phyloP scores from a whole-genome alignment of 2,113 vertebrate genomes.

The Xiphophorus hellerii region DNA sequence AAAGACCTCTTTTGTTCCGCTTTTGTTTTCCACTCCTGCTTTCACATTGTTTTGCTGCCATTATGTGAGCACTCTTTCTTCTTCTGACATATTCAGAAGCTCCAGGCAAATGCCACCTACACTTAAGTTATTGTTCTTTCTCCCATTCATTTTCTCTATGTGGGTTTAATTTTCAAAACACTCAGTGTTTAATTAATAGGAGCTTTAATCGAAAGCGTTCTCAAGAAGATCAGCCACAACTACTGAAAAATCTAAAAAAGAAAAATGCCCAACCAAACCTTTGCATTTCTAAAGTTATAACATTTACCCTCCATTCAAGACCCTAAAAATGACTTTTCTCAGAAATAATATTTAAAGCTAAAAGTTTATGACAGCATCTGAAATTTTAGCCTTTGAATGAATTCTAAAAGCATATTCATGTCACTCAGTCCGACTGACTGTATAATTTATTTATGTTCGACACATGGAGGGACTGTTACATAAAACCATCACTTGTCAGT shows the following conservation, averaged over 20 bases:
- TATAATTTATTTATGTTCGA: conserved; percentile 1
- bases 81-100: conserved; percentile 12
- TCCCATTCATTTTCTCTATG: conserved; percentile 15
- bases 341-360: not conserved
- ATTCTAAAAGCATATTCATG: not conserved
- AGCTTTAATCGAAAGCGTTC: conserved; percentile 63
- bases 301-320: not conserved
- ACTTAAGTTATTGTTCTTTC: conserved; percentile 45
- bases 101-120: conserved; percentile 48
- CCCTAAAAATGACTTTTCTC: not conserved
- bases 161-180: conserved; percentile 60
- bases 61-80: conserved; percentile 28
- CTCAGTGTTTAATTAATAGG: conserved; percentile 67
- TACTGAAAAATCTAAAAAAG: conserved; percentile 31
- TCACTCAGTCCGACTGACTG: not conserved
- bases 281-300: not conserved
- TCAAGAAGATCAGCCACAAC: conserved; percentile 47
- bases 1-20: conserved; percentile 41
- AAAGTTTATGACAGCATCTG: not conserved
- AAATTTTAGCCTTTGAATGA: not conserved
- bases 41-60: conserved; percentile 31
- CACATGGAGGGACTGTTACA: conserved; percentile 6
- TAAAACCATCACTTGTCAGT: conserved; percentile 20
- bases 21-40: conserved; percentile 18
- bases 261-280: conserved; percentile 3